phyloP scores from a whole-genome alignment of 2,113 vertebrate species.

The Hipposideros armiger region DNA sequence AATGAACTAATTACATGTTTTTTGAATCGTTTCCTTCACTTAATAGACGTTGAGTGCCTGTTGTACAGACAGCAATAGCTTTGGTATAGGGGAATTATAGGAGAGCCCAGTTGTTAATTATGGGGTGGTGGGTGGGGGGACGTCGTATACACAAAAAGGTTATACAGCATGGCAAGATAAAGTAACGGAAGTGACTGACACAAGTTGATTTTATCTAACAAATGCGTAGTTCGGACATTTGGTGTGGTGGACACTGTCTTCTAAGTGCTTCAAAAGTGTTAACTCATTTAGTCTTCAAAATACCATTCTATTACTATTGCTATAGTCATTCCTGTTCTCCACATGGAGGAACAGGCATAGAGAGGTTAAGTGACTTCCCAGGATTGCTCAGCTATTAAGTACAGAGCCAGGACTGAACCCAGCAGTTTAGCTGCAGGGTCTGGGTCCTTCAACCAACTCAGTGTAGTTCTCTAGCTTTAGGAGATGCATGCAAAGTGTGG shows the following conservation, averaged over 20 bases:
- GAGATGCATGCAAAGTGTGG: neutral
- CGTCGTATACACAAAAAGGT: neutral
- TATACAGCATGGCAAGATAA: neutral
- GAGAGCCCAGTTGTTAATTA: neutral
- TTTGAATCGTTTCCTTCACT: neutral
- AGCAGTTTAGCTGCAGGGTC: neutral
- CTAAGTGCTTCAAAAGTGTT: neutral
- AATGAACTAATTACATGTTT: neutral
- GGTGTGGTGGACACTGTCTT: neutral
- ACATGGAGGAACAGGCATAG: neutral
- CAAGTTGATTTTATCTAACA: neutral
- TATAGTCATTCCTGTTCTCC: neutral
- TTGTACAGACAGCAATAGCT: neutral
- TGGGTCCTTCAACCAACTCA: neutral
- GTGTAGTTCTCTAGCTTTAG: neutral
- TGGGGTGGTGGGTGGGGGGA: accelerated
- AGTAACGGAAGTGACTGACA: neutral
- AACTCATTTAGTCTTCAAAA: slow-evolving; percentile 24
- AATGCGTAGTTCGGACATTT: neutral
- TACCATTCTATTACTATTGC: neutral
- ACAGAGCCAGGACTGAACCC: neutral
- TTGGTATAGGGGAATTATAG: neutral
- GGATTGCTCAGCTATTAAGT: neutral
- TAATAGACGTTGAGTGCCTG: neutral
- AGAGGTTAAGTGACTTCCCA: neutral